Conservation (phyloP, 2,888 invertebrate genomes). For the Lobophora halterata region DNA sequence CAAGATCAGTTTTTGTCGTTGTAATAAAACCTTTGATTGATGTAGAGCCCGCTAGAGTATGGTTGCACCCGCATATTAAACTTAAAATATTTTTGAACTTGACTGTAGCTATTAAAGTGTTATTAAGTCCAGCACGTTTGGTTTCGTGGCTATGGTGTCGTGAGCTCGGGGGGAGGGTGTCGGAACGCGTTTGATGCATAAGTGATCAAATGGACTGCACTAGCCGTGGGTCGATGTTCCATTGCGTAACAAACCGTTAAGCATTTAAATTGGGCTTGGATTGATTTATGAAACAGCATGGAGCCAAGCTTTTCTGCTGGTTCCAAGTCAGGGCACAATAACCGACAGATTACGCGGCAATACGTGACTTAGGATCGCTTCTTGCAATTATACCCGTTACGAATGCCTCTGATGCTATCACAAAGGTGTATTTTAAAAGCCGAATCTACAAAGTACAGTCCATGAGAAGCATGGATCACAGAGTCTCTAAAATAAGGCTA, state of each 20-base stretch:
- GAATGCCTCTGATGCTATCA: conserved; percentile 37
- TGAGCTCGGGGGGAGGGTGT: conserved; percentile 47
- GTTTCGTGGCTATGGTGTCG: conserved; percentile 40
- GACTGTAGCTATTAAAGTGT: conserved; percentile 53
- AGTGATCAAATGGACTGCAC: conserved; percentile 66
- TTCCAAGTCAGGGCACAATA: conserved; percentile 44
- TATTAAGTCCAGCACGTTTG: conserved; percentile 50
- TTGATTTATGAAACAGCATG: conserved; percentile 55
- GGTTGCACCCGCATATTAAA: conserved; percentile 44
- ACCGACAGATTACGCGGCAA: conserved; percentile 50
- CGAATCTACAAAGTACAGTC: conserved; percentile 12
- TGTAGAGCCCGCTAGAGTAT: conserved; percentile 34
- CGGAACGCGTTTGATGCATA: conserved; percentile 73
- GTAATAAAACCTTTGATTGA: conserved; percentile 45
- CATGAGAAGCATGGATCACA: conserved; percentile 14
- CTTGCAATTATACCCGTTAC: conserved; percentile 48
- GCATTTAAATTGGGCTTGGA: conserved; percentile 73
- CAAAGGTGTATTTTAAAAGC: conserved; percentile 26
- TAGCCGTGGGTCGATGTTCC: conserved; percentile 64
- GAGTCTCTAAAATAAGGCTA: conserved; percentile 2
- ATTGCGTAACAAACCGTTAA: conserved; percentile 74
- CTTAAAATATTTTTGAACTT: conserved; percentile 54
- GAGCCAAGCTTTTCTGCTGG: conserved; percentile 40
- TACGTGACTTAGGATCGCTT: conserved; percentile 54
- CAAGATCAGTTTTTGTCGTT: conserved; percentile 26